Base-by-base conservation (phyloP, 2,888 invertebrate genomes). In the Ophion ellenae region DNA sequence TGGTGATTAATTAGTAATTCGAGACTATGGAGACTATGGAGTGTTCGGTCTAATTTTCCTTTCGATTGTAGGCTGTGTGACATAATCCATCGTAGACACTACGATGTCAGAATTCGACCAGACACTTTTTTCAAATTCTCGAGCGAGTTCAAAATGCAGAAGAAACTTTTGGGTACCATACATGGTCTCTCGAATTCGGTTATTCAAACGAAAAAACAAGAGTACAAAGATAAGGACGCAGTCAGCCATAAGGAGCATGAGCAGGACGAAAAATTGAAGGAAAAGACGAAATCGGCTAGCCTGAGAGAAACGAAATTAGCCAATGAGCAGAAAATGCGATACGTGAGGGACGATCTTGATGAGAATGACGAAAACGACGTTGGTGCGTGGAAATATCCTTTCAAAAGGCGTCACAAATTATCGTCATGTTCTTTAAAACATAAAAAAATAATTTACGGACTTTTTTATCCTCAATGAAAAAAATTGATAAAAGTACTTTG, bases 41-140 rank as follows among this genome's bases (percentile, higher is more conserved):
- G 2, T 45, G 1, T 28, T 47, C 36, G 20, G 17, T 9, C 17
- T n/a, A 28, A 63, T 57, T 57, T 14, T 20, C 36, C 5, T 57
- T 67, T 20, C 69, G 63, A 71, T 78, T 80, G 87, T 86, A 95
- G 95, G 85, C 94, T 95, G 95, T 95, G 95, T 89, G 94, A 95
- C 86, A 95, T 96, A 73, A 91, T 95, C 14, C 95, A 95, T 88
- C 92, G 94, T 87, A 93, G 95, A 64, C 95, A 95, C 64, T 94
- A 95, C 89, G 94, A 95, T 88, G 78, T 95, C 2, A 93, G 95
- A 91, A 87, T 95, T 61, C 90, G 95, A 79, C 92, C 94, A 0
- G 94, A 95, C 67, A 87, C 94, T 14, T 85, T 95, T 0, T 96
- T 95, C 91, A 93, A 94, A 47, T 92, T 94, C 32, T 93, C 95